phyloP scores from a whole-genome alignment of 2,113 vertebrate genomes.

The Tauraco erythrolophus region DNA sequence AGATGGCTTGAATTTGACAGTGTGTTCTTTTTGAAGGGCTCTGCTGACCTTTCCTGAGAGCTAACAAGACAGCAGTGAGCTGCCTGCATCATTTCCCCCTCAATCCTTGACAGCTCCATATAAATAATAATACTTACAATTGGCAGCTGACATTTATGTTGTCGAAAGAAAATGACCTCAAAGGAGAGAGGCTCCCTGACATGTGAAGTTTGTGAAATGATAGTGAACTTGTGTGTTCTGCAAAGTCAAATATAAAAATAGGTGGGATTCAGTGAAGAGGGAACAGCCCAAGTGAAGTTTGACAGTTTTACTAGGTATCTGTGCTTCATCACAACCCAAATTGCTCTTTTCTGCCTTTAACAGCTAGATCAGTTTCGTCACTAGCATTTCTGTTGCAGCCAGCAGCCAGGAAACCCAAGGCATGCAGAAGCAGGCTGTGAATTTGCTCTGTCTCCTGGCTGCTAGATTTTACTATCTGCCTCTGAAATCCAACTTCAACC shows the following conservation, averaged over 20 bases:
- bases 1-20: neutral
- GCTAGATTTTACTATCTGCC: neutral
- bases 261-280: neutral
- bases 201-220: neutral
- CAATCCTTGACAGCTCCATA: neutral
- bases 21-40: neutral
- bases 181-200: neutral
- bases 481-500: neutral
- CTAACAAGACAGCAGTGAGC: neutral
- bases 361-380: neutral
- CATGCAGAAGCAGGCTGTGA: neutral
- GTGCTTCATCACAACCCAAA: neutral
- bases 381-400: neutral
- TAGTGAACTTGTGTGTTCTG: neutral
- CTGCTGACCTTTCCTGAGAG: neutral
- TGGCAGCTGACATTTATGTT: constrained; percentile 12
- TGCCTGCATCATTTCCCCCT: neutral
- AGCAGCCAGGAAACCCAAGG: neutral
- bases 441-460: neutral
- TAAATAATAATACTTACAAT: neutral
- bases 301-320: neutral
- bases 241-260: neutral
- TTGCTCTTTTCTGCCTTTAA: neutral
- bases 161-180: neutral
- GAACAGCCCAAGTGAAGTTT: neutral